Evolutionary conservation across 2,888 invertebrate species (phyloP).

Genomic region (Leucophenga maculata): DNA sequence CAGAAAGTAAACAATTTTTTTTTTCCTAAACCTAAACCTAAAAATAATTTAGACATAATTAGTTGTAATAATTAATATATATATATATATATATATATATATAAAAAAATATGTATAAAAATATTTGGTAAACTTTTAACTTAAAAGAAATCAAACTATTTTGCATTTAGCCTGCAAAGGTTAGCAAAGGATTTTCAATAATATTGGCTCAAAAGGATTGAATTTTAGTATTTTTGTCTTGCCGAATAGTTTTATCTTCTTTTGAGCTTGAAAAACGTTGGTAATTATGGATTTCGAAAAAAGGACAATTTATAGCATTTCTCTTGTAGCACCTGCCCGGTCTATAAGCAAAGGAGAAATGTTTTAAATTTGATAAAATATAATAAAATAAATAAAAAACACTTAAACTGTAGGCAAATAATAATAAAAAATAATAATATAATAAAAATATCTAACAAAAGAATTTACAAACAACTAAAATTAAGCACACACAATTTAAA

Average conservation of each 20-base stretch:
- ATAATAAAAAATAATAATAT: conserved; percentile 28
- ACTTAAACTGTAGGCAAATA: neutral
- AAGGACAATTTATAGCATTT: conserved; percentile 48
- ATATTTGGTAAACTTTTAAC: neutral
- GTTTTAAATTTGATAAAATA: conserved; percentile 42
- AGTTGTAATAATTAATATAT: neutral
- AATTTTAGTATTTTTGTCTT: too few species aligned
- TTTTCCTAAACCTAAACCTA: neutral
- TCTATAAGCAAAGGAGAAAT: conserved; percentile 32
- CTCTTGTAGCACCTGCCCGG: conserved; percentile 41
- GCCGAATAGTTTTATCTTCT: too few species aligned
- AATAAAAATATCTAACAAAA: neutral
- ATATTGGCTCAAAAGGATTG: too few species aligned
- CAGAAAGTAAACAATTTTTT: neutral
- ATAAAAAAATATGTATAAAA: conserved; percentile 1
- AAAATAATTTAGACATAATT: neutral
- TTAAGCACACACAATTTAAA: conserved; percentile 18
- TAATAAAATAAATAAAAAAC: neutral
- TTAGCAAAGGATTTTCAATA: too few species aligned
- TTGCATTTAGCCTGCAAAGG: too few species aligned
- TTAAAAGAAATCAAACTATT: conserved; percentile 4
- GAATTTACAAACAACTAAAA: conserved; percentile 18
- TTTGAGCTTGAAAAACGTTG: too few species aligned
- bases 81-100: neutral
- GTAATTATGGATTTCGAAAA: neutral